phyloP scores from a whole-genome alignment of 2,797 vertebrate genomes.

The Smutsia temminckii region DNA sequence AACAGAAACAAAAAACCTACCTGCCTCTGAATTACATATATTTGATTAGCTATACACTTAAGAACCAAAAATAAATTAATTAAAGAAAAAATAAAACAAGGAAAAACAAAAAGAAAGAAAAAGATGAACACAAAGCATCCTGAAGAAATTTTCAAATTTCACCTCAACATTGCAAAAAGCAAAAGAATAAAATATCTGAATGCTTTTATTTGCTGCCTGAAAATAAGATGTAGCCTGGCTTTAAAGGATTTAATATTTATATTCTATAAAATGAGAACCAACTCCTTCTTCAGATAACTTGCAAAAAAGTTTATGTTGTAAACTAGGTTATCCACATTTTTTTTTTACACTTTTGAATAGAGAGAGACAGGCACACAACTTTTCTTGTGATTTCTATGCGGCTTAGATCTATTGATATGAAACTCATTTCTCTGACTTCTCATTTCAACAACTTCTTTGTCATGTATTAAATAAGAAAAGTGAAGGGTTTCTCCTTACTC shows the following conservation, averaged over 20 bases:
- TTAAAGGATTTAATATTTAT: not conserved
- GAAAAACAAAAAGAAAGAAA: not conserved
- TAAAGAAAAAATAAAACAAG: no score
- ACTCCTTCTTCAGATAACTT: not conserved
- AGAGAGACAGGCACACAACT: not conserved
- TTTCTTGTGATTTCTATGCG: not conserved
- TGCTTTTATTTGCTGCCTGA: not conserved
- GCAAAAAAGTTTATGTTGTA: not conserved
- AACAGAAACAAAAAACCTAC: not conserved
- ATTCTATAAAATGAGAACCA: not conserved
- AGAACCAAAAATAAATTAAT: not conserved
- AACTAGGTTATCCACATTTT: not conserved
- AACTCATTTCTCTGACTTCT: not conserved
- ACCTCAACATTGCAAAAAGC: not conserved
- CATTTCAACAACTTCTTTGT: not conserved
- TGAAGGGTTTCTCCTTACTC: not conserved
- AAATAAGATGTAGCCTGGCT: not conserved
- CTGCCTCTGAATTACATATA: not conserved
- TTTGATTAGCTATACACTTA: not conserved
- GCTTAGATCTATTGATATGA: not conserved
- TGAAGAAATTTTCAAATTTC: not conserved
- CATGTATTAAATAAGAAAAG: not conserved
- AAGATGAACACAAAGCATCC: not conserved
- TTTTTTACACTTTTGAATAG: not conserved
- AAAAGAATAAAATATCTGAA: not conserved